Percentiles rank a stretch among this genome's conserved stretches.
Evolutionary conservation across 2,888 invertebrate genomes (phyloP).

Genomic region (Aelia acuminata): DNA sequence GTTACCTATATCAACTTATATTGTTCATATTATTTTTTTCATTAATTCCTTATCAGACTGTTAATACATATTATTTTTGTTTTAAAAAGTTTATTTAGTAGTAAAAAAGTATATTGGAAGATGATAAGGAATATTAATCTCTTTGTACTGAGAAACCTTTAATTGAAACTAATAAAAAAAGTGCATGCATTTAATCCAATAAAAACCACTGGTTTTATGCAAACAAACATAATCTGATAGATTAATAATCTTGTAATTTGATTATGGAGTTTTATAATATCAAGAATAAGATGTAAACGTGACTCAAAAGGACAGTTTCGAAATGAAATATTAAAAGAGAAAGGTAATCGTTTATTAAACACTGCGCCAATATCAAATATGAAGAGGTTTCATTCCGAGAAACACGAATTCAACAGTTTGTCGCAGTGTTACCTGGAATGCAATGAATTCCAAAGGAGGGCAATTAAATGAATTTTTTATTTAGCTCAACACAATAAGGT

Average conservation of each 20-base stretch:
- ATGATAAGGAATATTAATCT: too few species aligned
- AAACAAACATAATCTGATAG: background rate
- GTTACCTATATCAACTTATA: too few species aligned
- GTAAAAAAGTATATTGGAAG: background rate
- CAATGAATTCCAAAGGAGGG: background rate
- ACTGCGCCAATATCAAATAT: background rate
- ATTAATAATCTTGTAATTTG: background rate
- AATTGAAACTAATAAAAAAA: too few species aligned
- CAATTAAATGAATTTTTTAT: slow-evolving; percentile 10
- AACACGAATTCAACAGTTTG: slow-evolving; percentile 36
- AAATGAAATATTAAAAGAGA: background rate
- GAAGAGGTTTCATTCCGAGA: slow-evolving; percentile 11
- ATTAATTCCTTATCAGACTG: too few species aligned
- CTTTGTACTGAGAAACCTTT: too few species aligned
- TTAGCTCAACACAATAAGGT: background rate
- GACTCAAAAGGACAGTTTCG: too few species aligned
- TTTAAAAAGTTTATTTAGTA: too few species aligned
- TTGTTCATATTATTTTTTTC: too few species aligned
- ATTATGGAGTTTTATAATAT: background rate
- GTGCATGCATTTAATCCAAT: too few species aligned
- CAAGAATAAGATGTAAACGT: background rate
- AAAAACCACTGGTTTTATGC: background rate
- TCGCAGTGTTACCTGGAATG: slow-evolving; percentile 35
- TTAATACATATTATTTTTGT: too few species aligned
- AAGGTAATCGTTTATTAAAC: background rate